Conservation (phyloP, 2,888 invertebrate species). For the Chydorus sphaericus region DNA sequence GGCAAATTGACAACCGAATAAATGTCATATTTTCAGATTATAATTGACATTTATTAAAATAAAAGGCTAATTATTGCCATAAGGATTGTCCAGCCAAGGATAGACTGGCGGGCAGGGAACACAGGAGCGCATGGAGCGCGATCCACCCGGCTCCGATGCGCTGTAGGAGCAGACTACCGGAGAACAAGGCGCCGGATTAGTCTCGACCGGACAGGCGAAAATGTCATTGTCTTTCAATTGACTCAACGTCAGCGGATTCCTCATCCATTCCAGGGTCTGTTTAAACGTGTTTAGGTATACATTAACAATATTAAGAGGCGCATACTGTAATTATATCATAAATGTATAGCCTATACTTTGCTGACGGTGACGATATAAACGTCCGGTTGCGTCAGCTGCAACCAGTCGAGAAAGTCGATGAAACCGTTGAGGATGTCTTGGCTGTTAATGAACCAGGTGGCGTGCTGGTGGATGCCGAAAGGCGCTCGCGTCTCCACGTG, state of each 20-base stretch:
- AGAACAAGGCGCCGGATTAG: conserved; percentile 16
- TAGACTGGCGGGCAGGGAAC: conserved; percentile 35
- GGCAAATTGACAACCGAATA: no score
- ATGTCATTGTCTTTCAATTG: conserved; percentile 25
- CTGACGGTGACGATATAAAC: conserved; percentile 40
- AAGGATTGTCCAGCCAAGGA: conserved; percentile 42
- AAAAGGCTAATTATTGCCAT: no score
- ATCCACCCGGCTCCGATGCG: not conserved
- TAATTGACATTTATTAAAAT: no score
- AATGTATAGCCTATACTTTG: conserved; percentile 30
- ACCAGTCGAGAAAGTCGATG: conserved; percentile 38
- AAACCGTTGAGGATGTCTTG: conserved; percentile 34
- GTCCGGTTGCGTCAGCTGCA: conserved; percentile 38
- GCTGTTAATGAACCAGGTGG: conserved; percentile 40
- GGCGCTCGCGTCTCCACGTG: conserved; percentile 48
- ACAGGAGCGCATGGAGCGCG: conserved; percentile 37
- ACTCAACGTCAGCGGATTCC: conserved; percentile 35
- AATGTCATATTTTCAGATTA: no score
- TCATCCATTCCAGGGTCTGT: conserved; percentile 38
- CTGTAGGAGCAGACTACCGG: not conserved
- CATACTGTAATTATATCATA: no score
- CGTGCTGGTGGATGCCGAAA: conserved; percentile 49
- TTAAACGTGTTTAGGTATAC: no score
- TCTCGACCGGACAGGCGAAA: conserved; percentile 22
- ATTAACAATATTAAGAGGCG: no score